A percentile compares a stretch with the other conserved stretches of the same genome.
These are phyloP conservation scores for Gadus macrocephalus DNA, from an alignment of 2,113 vertebrate genomes.

Conservation along the genomic window DNA sequence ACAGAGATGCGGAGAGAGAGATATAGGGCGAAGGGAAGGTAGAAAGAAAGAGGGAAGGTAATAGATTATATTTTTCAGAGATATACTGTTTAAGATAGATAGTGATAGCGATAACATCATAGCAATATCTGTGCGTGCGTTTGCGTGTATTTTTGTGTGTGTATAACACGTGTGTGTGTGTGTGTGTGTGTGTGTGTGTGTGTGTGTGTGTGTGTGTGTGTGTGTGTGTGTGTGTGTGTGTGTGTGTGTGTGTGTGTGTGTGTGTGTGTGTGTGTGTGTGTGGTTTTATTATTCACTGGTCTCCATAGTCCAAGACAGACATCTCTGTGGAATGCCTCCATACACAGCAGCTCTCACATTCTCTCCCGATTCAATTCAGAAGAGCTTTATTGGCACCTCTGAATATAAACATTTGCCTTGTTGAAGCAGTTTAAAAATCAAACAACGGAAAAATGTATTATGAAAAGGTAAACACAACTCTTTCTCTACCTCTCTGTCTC, in stretches of 20 bases:
- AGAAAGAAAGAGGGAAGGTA: constrained; percentile 34
- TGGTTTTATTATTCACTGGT: neutral
- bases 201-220: neutral
- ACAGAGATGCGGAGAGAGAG: constrained; percentile 36
- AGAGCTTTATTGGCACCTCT: too few relatives aligned
- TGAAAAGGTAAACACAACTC: too few relatives aligned
- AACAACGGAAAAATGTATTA: too few relatives aligned
- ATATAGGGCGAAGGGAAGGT: neutral
- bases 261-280: neutral
- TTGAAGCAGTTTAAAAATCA: too few relatives aligned
- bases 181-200: neutral
- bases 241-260: constrained; percentile 3
- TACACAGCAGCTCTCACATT: too few relatives aligned
- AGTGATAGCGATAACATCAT: constrained; percentile 38
- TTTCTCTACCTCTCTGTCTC: neutral
- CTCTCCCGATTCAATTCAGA: too few relatives aligned
- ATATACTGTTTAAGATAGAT: constrained; percentile 36
- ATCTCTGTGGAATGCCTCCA: too few relatives aligned
- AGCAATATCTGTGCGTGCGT: constrained; percentile 22
- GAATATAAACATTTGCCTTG: too few relatives aligned
- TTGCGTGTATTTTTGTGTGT: neutral
- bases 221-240: constrained; percentile 2
- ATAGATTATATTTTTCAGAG: constrained; percentile 42
- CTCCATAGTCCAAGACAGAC: too few relatives aligned
- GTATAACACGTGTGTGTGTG: neutral